Percentiles rank a stretch among this genome's conserved stretches.
phyloP scores from a whole-genome alignment of 1,140 invertebrate species.

The Odontomachus brunneus region DNA sequence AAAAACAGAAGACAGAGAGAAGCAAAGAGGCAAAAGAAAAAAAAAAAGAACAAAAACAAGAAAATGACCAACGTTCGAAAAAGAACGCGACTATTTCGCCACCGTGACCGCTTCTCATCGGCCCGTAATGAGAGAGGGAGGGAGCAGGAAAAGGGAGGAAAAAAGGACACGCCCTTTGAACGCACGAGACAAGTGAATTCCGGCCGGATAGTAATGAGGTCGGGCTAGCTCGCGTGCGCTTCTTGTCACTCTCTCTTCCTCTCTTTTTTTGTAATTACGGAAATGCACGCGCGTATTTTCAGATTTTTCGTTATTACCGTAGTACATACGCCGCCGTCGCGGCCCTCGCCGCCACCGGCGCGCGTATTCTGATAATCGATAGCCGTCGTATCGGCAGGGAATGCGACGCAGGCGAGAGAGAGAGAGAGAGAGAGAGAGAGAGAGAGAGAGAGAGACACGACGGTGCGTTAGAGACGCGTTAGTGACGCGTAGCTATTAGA shows the following conservation, averaged over 20 bases:
- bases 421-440: too few species aligned
- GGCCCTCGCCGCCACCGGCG: not conserved
- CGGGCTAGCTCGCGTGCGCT: not conserved
- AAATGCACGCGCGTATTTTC: conserved; percentile 11
- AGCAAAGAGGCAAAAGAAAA: not conserved
- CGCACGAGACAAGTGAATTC: not conserved
- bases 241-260: not conserved
- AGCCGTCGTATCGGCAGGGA: not conserved
- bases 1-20: not conserved
- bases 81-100: conserved; percentile 1
- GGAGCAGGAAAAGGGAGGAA: not conserved
- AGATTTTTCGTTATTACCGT: conserved; percentile 21
- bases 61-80: not conserved
- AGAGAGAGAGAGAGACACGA: too few species aligned
- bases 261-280: conserved; percentile 48
- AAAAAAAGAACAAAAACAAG: not conserved
- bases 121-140: not conserved
- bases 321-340: not conserved
- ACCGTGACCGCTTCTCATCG: not conserved
- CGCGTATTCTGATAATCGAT: conserved; percentile 20
- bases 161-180: conserved; percentile 16
- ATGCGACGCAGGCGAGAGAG: not conserved
- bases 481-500: too few species aligned
- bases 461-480: too few species aligned
- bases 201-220: not conserved